These are phyloP conservation scores for Cathartes aura DNA, from an alignment of 2,113 vertebrate genomes.

Conservation along the genomic window DNA sequence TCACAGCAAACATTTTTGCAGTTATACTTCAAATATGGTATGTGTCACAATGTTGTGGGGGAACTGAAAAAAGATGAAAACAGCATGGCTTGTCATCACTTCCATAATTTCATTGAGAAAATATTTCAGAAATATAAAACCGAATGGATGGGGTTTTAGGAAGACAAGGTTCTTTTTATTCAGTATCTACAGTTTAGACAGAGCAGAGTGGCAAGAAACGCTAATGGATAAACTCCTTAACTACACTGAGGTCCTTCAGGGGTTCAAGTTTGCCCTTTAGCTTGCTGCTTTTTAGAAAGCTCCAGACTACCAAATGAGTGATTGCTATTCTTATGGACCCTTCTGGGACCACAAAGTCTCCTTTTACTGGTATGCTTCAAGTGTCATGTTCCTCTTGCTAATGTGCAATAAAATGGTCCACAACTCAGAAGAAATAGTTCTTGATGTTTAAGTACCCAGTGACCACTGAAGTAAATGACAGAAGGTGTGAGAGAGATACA, in stretches of 20 bases:
- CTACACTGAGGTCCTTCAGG: background rate
- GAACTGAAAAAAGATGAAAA: background rate
- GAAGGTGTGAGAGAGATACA: background rate
- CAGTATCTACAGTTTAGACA: background rate
- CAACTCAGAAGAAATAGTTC: background rate
- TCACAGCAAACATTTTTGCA: background rate
- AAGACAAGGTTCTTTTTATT: background rate
- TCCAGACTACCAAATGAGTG: background rate
- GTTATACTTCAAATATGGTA: background rate
- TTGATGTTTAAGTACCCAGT: background rate
- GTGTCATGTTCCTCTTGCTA: background rate
- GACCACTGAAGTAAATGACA: background rate
- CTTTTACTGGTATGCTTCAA: background rate
- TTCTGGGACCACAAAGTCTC: background rate
- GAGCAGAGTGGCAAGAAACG: background rate
- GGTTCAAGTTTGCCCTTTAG: background rate
- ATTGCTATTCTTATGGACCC: background rate
- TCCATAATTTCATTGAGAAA: background rate
- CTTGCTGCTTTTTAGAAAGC: background rate
- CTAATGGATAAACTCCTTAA: background rate
- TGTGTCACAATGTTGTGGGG: background rate
- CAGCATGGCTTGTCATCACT: conserved; percentile 3
- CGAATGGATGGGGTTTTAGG: background rate
- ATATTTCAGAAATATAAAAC: background rate
- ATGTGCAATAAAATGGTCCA: background rate